These are phyloP conservation scores for Brachyalestes nurse DNA, from an alignment of 2,797 vertebrate genomes.

Conservation along the genomic window DNA sequence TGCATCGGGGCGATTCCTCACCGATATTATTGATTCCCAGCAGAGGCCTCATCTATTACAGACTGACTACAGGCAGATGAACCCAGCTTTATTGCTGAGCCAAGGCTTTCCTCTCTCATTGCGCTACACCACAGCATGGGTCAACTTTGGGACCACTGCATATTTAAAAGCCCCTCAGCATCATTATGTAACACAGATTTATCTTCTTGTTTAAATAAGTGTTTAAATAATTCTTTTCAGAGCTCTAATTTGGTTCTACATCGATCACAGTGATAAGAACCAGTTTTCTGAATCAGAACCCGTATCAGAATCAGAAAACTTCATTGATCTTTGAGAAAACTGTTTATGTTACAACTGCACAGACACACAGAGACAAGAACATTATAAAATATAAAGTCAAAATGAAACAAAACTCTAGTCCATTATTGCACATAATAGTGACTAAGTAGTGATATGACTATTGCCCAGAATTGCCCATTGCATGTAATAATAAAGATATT, in stretches of 20 bases:
- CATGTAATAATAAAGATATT: too few relatives aligned
- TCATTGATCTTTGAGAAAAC: too few relatives aligned
- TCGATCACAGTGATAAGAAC: slow-evolving; percentile 34
- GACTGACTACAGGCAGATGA: slow-evolving; percentile 74
- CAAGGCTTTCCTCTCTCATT: slow-evolving; percentile 64
- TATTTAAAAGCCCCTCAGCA: slow-evolving; percentile 67
- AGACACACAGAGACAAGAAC: too few relatives aligned
- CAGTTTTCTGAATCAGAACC: not conserved
- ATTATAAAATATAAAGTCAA: not conserved
- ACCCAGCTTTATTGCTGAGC: slow-evolving; percentile 77
- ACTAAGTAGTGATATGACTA: too few relatives aligned
- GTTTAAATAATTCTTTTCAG: slow-evolving; percentile 32
- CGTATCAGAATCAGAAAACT: too few relatives aligned
- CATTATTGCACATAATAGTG: too few relatives aligned
- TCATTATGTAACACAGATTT: slow-evolving; percentile 62
- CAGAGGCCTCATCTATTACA: slow-evolving; percentile 76
- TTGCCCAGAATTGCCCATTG: too few relatives aligned
- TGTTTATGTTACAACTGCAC: too few relatives aligned
- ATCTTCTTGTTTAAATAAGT: slow-evolving; percentile 47
- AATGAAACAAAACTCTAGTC: too few relatives aligned
- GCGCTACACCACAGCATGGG: slow-evolving; percentile 55
- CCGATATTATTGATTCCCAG: slow-evolving; percentile 78
- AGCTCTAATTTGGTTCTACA: slow-evolving; percentile 30
- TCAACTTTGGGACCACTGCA: slow-evolving; percentile 67
- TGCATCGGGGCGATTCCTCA: slow-evolving; percentile 71